Percentiles rank a stretch among this genome's conserved stretches.
phyloP scores from a whole-genome alignment of 2,113 vertebrate species.

The Enhydra lutris region DNA sequence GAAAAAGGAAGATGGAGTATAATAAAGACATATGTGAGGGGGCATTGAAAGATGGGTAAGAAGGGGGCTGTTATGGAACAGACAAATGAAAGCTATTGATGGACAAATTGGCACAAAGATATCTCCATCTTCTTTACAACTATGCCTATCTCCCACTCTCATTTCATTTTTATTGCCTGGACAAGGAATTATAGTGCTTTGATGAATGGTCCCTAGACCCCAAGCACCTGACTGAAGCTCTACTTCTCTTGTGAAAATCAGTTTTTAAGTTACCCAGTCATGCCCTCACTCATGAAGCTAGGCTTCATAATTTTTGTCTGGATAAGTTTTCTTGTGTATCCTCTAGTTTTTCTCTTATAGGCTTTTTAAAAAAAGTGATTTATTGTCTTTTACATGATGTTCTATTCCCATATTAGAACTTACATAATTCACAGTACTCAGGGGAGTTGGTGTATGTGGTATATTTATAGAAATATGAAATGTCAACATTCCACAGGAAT shows the following conservation, averaged over 20 bases:
- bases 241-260: background rate
- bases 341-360: background rate
- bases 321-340: background rate
- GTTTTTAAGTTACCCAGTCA: background rate
- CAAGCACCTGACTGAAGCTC: background rate
- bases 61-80: background rate
- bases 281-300: background rate
- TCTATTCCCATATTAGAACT: conserved; percentile 52
- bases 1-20: background rate
- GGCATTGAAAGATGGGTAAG: background rate
- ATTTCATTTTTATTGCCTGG: background rate
- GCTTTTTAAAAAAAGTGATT: background rate
- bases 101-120: background rate
- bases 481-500: conserved; percentile 21
- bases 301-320: background rate
- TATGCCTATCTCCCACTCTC: background rate
- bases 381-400: conserved; percentile 41
- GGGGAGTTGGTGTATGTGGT: background rate
- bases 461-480: conserved; percentile 42
- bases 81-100: background rate
- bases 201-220: background rate
- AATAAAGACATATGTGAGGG: background rate
- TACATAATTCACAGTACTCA: conserved; percentile 47
- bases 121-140: background rate
- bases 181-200: background rate